Conservation (phyloP, 2,888 invertebrate genomes). For the Liodrosophila aerea region DNA sequence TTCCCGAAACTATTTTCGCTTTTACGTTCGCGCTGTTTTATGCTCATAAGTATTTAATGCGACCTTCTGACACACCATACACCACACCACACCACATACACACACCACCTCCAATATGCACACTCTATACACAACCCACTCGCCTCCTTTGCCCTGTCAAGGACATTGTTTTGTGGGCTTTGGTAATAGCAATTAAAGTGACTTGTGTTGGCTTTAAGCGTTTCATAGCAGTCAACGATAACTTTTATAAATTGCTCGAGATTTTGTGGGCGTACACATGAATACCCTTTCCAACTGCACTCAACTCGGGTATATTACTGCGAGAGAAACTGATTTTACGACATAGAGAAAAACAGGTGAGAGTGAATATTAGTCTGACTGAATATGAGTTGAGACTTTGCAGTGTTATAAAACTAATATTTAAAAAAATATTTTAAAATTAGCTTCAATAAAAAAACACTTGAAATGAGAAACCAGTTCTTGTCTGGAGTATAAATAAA, state of each 20-base stretch:
- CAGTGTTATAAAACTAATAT: no score
- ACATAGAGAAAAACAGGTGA: no score
- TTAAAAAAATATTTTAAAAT: no score
- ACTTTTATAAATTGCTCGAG: neutral
- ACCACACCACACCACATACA: neutral
- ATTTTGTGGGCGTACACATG: neutral
- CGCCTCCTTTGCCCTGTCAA: conserved; percentile 26
- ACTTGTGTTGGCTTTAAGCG: conserved; percentile 19
- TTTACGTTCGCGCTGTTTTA: conserved; percentile 41
- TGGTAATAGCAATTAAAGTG: conserved; percentile 25
- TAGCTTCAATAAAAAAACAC: no score
- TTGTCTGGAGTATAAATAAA: no score
- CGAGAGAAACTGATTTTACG: no score
- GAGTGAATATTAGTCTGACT: no score
- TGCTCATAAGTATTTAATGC: conserved; percentile 59
- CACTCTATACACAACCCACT: no score
- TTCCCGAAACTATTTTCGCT: conserved; percentile 46
- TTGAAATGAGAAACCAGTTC: no score
- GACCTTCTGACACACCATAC: conserved; percentile 40
- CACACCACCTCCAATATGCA: no score
- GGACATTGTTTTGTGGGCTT: conserved; percentile 41
- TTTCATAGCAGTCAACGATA: conserved; percentile 2
- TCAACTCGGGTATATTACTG: neutral
- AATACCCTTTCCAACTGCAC: neutral
- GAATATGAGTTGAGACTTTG: no score